A percentile compares a stretch with the other conserved stretches of the same genome.
Conservation (phyloP, 2,797 vertebrate species). For the Scleropages formosus region DNA sequence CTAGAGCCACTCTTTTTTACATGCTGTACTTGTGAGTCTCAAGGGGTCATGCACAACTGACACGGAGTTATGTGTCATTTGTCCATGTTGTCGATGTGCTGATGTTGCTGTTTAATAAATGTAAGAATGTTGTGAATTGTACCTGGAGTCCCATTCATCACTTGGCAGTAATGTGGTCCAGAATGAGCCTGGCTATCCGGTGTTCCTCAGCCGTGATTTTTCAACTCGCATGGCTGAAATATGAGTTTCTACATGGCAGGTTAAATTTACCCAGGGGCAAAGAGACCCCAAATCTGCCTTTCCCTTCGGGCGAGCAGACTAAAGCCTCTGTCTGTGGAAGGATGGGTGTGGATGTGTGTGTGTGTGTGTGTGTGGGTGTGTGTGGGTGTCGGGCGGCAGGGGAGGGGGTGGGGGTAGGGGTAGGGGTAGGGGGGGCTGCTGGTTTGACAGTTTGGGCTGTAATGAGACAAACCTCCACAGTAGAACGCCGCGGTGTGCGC, state of each 20-base stretch:
- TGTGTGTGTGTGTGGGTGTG: no score
- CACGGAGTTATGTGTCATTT: not conserved
- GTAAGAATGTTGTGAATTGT: not conserved
- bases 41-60: not conserved
- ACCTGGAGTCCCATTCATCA: not conserved
- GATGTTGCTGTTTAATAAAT: slow-evolving; percentile 8
- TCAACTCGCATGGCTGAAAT: slow-evolving; percentile 32
- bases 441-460: slow-evolving; percentile 58
- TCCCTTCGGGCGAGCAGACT: slow-evolving; percentile 45
- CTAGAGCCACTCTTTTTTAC: not conserved
- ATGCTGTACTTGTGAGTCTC: not conserved
- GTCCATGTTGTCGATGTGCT: not conserved
- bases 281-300: slow-evolving; percentile 41
- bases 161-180: slow-evolving; percentile 9
- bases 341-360: not conserved
- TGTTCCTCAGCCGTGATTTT: slow-evolving; percentile 26
- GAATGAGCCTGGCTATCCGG: not conserved
- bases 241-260: slow-evolving; percentile 48
- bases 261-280: slow-evolving; percentile 52
- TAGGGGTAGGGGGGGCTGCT: slow-evolving; percentile 7
- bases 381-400: not conserved
- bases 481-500: slow-evolving; percentile 62
- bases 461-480: slow-evolving; percentile 73
- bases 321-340: slow-evolving; percentile 37
- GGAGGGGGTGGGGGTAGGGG: not conserved